Percentiles rank a stretch among this genome's conserved stretches.
Conservation (phyloP, 2,888 invertebrate species). For the Parasteatoda lunata region DNA sequence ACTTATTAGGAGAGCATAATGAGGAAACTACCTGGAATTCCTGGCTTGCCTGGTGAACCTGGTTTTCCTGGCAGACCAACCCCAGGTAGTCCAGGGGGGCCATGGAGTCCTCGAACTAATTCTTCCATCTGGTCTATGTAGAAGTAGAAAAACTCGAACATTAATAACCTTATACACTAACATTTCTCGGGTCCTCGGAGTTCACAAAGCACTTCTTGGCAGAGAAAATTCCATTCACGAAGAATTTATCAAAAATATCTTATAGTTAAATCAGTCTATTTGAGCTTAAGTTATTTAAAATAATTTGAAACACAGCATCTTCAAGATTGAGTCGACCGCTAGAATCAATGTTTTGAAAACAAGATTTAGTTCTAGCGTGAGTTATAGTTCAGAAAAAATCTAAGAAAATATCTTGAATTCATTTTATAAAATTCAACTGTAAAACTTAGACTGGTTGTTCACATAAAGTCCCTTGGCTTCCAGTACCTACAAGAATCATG, state of each 20-base stretch:
- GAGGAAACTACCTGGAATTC: slow-evolving; percentile 67
- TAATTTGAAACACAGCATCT: too few relatives aligned
- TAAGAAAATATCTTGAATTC: too few relatives aligned
- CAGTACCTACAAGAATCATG: too few relatives aligned
- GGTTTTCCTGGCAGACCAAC: slow-evolving; percentile 80
- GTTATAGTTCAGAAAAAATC: too few relatives aligned
- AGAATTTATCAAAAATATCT: background rate
- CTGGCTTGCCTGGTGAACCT: slow-evolving; percentile 79
- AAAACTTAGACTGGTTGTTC: too few relatives aligned
- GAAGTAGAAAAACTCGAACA: slow-evolving; percentile 46
- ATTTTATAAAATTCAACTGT: too few relatives aligned
- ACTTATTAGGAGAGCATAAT: slow-evolving; percentile 69
- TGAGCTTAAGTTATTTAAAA: too few relatives aligned
- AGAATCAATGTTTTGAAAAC: too few relatives aligned
- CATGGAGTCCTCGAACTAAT: slow-evolving; percentile 79
- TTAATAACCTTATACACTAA: background rate
- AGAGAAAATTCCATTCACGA: background rate
- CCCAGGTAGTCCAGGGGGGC: slow-evolving; percentile 82
- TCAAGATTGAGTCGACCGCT: too few relatives aligned
- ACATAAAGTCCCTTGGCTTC: too few relatives aligned
- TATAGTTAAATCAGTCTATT: too few relatives aligned
- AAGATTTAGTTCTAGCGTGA: too few relatives aligned
- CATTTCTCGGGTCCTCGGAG: slow-evolving; percentile 25
- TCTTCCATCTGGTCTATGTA: slow-evolving; percentile 83
- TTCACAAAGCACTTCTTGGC: background rate